Evolutionary conservation across 2,113 vertebrate species (phyloP).

Genomic region (Tautogolabrus adspersus): DNA sequence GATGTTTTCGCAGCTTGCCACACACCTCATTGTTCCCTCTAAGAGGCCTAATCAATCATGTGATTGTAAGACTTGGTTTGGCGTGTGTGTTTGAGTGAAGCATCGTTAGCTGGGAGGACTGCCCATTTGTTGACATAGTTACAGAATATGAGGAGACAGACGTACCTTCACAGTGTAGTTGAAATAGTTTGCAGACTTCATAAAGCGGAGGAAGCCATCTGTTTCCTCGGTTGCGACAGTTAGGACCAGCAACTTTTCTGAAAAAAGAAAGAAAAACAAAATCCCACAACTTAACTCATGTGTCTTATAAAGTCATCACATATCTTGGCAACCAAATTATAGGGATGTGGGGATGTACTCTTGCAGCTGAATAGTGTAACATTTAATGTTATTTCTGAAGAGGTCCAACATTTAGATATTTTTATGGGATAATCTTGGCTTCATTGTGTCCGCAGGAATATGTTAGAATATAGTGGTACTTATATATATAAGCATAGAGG

Average conservation of each 20-base stretch:
- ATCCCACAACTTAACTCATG: constrained; percentile 9
- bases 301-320: constrained; percentile 27
- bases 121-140: background rate
- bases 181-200: constrained; percentile 92
- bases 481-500: constrained; percentile 57
- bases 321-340: constrained; percentile 30
- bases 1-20: constrained; percentile 40
- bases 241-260: constrained; percentile 94
- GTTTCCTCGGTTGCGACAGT: constrained; percentile 94
- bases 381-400: constrained; percentile 10
- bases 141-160: background rate
- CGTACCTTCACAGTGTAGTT: constrained; percentile 96
- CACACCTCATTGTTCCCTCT: constrained; percentile 33
- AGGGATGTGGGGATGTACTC: constrained; percentile 9
- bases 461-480: constrained; percentile 32
- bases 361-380: constrained; percentile 1
- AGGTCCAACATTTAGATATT: background rate
- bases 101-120: background rate
- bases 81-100: background rate
- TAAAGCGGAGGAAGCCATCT: constrained; percentile 94
- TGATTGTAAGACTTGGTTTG: constrained; percentile 21
- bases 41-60: constrained; percentile 46
- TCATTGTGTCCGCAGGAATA: constrained; percentile 28
- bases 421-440: constrained; percentile 32
- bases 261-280: constrained; percentile 63